phyloP scores from a whole-genome alignment of 2,888 invertebrate species.

The Eupsilia transversa region DNA sequence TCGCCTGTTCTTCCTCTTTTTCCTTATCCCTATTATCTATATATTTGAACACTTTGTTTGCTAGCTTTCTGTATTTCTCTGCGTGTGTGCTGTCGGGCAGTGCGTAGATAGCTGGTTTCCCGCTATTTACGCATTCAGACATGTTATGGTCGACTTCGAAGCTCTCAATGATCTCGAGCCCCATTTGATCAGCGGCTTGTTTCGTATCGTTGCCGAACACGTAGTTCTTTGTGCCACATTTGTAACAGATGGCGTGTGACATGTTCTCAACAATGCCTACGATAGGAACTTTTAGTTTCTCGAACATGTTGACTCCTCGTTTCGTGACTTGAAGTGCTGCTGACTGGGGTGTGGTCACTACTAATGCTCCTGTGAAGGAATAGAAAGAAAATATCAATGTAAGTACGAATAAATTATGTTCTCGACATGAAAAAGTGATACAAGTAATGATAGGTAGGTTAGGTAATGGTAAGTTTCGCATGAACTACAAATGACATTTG shows the following conservation, averaged over 20 bases:
- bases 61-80: slow-evolving; percentile 85
- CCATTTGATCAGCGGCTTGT: slow-evolving; percentile 91
- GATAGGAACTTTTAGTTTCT: slow-evolving; percentile 95
- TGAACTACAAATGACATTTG: too few relatives aligned
- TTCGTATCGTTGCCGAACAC: slow-evolving; percentile 93
- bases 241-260: slow-evolving; percentile 94
- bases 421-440: not conserved
- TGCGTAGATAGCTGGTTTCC: slow-evolving; percentile 93
- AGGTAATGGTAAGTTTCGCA: too few relatives aligned
- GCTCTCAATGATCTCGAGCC: slow-evolving; percentile 92
- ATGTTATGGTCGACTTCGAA: slow-evolving; percentile 94
- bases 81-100: slow-evolving; percentile 90
- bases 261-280: slow-evolving; percentile 98
- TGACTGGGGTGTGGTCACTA: slow-evolving; percentile 98
- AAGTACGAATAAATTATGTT: not conserved
- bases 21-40: slow-evolving; percentile 84
- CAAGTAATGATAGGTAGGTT: not conserved
- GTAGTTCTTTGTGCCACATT: slow-evolving; percentile 93
- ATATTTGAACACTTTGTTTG: slow-evolving; percentile 87
- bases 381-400: not conserved
- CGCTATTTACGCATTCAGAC: slow-evolving; percentile 93
- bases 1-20: slow-evolving; percentile 74
- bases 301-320: slow-evolving; percentile 96
- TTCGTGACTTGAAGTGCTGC: slow-evolving; percentile 96
- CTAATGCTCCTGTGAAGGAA: slow-evolving; percentile 92